Conservation (phyloP, 2,888 invertebrate genomes). For the Tetanocera ferruginea region DNA sequence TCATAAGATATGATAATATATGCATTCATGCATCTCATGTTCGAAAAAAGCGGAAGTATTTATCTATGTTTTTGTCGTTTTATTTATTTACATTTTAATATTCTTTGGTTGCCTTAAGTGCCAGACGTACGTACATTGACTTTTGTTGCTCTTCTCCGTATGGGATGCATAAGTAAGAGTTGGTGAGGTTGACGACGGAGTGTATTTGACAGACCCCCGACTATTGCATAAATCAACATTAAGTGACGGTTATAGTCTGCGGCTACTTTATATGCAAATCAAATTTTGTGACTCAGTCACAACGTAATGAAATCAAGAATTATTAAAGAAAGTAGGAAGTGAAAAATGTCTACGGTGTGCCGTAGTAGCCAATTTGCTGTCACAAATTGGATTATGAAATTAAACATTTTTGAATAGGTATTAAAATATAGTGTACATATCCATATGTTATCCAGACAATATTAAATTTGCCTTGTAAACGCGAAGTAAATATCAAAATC, state of each 20-base stretch:
- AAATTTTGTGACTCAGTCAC: too few species aligned
- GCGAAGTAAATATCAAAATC: too few species aligned
- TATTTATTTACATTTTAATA: neutral
- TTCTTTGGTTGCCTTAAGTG: conserved; percentile 6
- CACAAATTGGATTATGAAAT: too few species aligned
- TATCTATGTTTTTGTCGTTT: neutral
- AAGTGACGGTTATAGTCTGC: neutral
- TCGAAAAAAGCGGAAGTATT: conserved; percentile 7
- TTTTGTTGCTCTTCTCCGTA: neutral
- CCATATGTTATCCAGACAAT: too few species aligned
- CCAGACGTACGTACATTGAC: conserved; percentile 27
- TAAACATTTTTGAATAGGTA: too few species aligned
- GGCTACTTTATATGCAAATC: neutral
- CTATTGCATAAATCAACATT: conserved; percentile 20
- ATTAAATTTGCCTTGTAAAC: too few species aligned
- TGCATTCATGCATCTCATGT: neutral
- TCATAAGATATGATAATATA: neutral
- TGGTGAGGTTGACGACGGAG: neutral
- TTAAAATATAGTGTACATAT: too few species aligned
- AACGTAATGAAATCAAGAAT: too few species aligned
- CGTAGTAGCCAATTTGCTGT: too few species aligned
- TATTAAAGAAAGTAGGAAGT: too few species aligned
- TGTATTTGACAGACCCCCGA: neutral
- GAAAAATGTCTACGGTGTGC: too few species aligned
- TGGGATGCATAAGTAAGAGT: neutral